phyloP scores from a whole-genome alignment of 2,888 invertebrate species.

The Scaptomyza polygonia region DNA sequence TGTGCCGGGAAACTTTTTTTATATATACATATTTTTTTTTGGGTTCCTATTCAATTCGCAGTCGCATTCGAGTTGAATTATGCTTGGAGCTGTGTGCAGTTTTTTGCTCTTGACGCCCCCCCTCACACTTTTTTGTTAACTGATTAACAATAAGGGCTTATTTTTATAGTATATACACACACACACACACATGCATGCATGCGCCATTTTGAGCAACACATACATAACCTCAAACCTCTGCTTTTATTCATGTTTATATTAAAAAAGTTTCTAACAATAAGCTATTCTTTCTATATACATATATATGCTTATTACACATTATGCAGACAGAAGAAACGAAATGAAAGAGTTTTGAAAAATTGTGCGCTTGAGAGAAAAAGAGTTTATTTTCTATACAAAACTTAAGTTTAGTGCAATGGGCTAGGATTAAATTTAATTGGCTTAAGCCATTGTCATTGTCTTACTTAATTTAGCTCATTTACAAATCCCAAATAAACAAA shows the following conservation, averaged over 20 bases:
- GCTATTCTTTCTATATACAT: slow-evolving; percentile 45
- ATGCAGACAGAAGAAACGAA: slow-evolving; percentile 30
- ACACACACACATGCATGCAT: slow-evolving; percentile 14
- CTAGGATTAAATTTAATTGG: slow-evolving; percentile 57
- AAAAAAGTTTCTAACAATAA: slow-evolving; percentile 77
- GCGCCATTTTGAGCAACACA: slow-evolving; percentile 8
- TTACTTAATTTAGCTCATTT: slow-evolving; percentile 45
- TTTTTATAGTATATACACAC: slow-evolving; percentile 33
- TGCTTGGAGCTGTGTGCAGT: slow-evolving; percentile 50
- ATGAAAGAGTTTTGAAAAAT: slow-evolving; percentile 38
- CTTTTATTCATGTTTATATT: slow-evolving; percentile 68
- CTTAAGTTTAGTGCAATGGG: slow-evolving; percentile 6
- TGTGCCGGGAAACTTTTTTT: slow-evolving; percentile 61
- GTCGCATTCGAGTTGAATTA: slow-evolving; percentile 56
- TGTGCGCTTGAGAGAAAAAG: neutral
- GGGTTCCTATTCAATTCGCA: slow-evolving; percentile 52
- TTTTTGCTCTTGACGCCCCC: slow-evolving; percentile 45
- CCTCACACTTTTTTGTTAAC: slow-evolving; percentile 62
- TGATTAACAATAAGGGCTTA: slow-evolving; percentile 74
- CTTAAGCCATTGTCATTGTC: slow-evolving; percentile 38
- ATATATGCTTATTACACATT: slow-evolving; percentile 65
- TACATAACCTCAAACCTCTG: neutral
- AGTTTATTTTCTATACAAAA: slow-evolving; percentile 4
- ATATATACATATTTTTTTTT: slow-evolving; percentile 5
- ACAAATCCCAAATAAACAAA: slow-evolving; percentile 42